Percentiles rank a stretch among this genome's conserved stretches.
These are phyloP conservation scores for Kradibia gibbosae DNA, from an alignment of 1,140 invertebrate genomes.

Conservation along the genomic window DNA sequence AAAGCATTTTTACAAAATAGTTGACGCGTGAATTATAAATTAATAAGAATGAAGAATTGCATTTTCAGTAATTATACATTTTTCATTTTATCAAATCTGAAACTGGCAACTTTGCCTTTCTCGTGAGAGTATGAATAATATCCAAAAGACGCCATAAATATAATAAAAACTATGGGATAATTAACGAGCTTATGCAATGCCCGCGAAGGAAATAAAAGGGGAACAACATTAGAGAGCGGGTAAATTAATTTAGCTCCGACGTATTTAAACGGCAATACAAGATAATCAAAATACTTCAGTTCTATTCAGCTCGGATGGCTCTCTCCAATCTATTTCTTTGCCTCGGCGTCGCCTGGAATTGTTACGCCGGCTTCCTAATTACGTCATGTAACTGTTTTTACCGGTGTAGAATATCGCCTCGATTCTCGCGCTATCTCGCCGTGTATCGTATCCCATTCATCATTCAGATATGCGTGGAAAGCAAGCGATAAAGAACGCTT, in stretches of 20 bases:
- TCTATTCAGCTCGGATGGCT: not conserved
- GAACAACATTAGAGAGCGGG: not conserved
- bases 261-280: not conserved
- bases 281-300: not conserved
- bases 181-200: too few relatives aligned
- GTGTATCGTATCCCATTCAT: not conserved
- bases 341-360: not conserved
- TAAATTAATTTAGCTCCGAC: not conserved
- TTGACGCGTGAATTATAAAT: too few relatives aligned
- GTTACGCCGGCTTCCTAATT: constrained; percentile 40
- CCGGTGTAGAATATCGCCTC: constrained; percentile 6
- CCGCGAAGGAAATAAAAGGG: too few relatives aligned
- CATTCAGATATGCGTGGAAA: constrained; percentile 9
- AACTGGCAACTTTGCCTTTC: too few relatives aligned
- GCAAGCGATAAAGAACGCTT: not conserved
- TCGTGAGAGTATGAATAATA: too few relatives aligned
- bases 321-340: not conserved
- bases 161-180: too few relatives aligned
- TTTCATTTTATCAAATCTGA: too few relatives aligned
- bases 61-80: too few relatives aligned
- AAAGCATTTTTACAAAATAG: too few relatives aligned
- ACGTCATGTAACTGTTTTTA: constrained; percentile 38
- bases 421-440: not conserved
- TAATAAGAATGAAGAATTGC: too few relatives aligned
- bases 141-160: too few relatives aligned